Evolutionary conservation across 1,140 invertebrate species (phyloP), one percentile per base, ranked within the genome.

Genomic region (Orius insidiosus): DNA sequence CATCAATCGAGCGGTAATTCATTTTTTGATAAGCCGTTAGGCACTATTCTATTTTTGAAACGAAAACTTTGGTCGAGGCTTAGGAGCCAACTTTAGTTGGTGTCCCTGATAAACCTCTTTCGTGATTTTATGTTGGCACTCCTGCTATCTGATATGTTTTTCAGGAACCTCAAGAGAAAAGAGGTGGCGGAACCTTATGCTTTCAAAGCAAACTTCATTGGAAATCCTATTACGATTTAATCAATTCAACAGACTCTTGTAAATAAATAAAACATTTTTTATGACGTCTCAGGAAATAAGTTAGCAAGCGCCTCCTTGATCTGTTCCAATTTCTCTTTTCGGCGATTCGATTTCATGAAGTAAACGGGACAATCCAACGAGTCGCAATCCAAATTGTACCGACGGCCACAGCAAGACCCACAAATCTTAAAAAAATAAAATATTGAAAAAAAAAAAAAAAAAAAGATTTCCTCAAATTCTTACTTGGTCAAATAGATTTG

Each of bases 1-100:
- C 60, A 89, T 95, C 14, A 96, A 96, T 60, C 71, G 90, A 70
- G 79, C 81, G 61, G 82, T 86, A 63, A 68, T 63, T n/a, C n/a
- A n/a, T n/a, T n/a, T 63, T 15, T 15, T 31, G 11, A 48, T 47
- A 46, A 47, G 36, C n/a, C n/a, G n/a, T n/a, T n/a, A n/a, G n/a
- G n/a, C n/a, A n/a, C n/a, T n/a, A n/a, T n/a, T n/a, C n/a, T n/a
- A n/a, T n/a, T n/a, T n/a, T n/a, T n/a, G n/a, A n/a, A n/a, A n/a
- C n/a, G n/a, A n/a, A n/a, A n/a, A n/a, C n/a, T n/a, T n/a, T n/a
- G n/a, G n/a, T n/a, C n/a, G n/a, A n/a, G n/a, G n/a, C n/a, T n/a
- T n/a, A n/a, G n/a, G n/a, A n/a, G 24, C 24, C 24, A 24, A 24
- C 24, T 24, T n/a, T n/a, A n/a, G n/a, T n/a, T n/a, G n/a, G n/a